Evolutionary conservation across 2,888 invertebrate species (phyloP), one percentile per base, ranked within the genome.

Genomic region (Gastrophysa polygoni): DNA sequence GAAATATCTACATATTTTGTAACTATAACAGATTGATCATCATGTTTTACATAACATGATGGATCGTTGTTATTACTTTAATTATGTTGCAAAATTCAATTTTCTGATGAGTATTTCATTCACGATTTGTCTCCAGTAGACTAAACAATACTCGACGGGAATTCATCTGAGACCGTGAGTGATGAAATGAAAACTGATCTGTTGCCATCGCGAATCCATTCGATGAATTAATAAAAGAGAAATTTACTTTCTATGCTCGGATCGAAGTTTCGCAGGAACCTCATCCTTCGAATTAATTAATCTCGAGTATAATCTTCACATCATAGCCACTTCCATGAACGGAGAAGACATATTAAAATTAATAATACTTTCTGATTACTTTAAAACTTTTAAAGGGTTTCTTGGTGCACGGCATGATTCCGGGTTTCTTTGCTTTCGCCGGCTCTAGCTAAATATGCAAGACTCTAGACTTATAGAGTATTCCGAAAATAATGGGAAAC

Each of bases 341-440:
- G 71, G 61, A 67, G 69, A 69, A 68, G 72, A 71, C 73, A 70
- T 73, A 75, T 76, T 76, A 75, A 76, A 76, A 77, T 76, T 75
- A 76, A 75, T 76, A 77, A 75, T 75, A 74, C 77, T 77, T 75
- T 72, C 57, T 75, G 76, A 75, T 75, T 76, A 75, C 75, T 76
- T 77, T 73, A 67, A 67, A 76, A 77, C 69, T 77, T 77, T 75
- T 71, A 73, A 71, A 71, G 67, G 65, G 65, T 57, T 54, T 61
- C 60, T 55, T 51, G 50, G 34, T 46, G 52, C 50, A 58, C 54
- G 58, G 49, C 51, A 44, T 62, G 44, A 49, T 18, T 43, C 11
- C n/a, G 38, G 11, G 38, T 14, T 38, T 57, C 49, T 28, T 57
- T 57, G 29, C 28, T 57, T 50, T 28, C 17, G 28, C 55, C 58